Evolutionary conservation across 2,113 vertebrate genomes (phyloP).

Genomic region (Pogona vitticeps): DNA sequence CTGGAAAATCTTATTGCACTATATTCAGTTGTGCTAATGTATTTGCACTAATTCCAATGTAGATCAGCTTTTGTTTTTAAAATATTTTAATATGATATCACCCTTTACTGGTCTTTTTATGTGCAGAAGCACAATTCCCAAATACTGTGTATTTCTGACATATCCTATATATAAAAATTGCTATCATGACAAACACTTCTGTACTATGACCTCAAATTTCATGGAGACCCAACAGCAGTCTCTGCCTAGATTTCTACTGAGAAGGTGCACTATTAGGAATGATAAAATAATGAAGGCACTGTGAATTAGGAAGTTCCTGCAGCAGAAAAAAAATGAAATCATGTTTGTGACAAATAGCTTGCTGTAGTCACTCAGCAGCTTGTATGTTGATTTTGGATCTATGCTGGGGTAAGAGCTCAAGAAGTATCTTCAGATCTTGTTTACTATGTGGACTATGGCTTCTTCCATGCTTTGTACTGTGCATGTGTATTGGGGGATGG

Average conservation of each 20-base stretch:
- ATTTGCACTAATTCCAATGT: background rate
- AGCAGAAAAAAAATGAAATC: background rate
- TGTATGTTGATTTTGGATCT: background rate
- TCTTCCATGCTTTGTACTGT: background rate
- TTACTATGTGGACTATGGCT: background rate
- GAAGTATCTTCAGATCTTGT: background rate
- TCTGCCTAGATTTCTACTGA: background rate
- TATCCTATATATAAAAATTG: background rate
- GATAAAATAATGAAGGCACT: background rate
- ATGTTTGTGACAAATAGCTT: background rate
- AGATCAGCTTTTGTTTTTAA: background rate
- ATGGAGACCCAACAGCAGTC: background rate
- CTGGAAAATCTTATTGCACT: background rate
- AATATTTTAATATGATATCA: too few species aligned
- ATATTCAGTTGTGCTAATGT: background rate
- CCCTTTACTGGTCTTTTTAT: background rate
- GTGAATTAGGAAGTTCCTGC: background rate
- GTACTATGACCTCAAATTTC: background rate
- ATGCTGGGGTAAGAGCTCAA: background rate
- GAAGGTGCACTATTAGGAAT: rapidly evolving
- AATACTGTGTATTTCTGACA: background rate
- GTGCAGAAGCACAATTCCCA: background rate
- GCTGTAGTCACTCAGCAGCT: background rate
- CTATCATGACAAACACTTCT: background rate
- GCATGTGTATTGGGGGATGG: background rate